Evolutionary conservation across 2,113 vertebrate species (phyloP).

Genomic region (Siniperca knerii): DNA sequence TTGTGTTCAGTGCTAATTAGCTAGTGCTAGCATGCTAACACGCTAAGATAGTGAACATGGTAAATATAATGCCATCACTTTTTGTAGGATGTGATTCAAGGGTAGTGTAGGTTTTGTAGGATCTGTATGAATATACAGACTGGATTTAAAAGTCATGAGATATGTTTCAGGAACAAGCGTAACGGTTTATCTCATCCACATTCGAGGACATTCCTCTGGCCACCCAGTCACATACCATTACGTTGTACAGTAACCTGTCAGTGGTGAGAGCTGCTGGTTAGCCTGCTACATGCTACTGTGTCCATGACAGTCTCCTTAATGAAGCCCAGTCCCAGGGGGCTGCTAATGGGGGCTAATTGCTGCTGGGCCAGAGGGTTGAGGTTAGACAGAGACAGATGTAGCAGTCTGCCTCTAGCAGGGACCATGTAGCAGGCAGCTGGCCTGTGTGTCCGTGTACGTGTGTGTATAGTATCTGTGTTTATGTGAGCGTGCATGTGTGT

Average conservation of each 20-base stretch:
- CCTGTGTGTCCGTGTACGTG: conserved; percentile 31
- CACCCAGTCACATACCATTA: conserved; percentile 57
- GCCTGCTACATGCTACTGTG: conserved; percentile 45
- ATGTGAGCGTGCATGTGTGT: conserved; percentile 20
- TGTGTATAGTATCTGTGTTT: conserved; percentile 21
- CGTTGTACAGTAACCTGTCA: conserved; percentile 56
- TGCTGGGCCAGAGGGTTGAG: conserved; percentile 79
- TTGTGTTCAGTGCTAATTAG: no score
- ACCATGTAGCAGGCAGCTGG: conserved; percentile 77
- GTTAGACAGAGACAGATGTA: conserved; percentile 83
- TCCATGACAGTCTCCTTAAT: conserved; percentile 76
- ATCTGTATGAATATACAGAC: no score
- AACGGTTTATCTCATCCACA: background rate
- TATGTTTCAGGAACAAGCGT: conserved; percentile 11
- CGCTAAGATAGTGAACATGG: background rate
- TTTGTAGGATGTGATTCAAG: background rate
- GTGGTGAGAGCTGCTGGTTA: conserved; percentile 53
- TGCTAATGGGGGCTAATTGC: conserved; percentile 85
- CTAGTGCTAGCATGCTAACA: no score
- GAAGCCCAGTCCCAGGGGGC: conserved; percentile 77
- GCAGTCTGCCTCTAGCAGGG: conserved; percentile 79
- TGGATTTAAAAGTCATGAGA: background rate
- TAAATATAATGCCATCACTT: background rate
- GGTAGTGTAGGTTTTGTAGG: background rate
- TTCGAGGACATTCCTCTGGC: conserved; percentile 18